Evolutionary conservation across 2,113 vertebrate species (phyloP).

Genomic region (Campylomormyrus tamandua): DNA sequence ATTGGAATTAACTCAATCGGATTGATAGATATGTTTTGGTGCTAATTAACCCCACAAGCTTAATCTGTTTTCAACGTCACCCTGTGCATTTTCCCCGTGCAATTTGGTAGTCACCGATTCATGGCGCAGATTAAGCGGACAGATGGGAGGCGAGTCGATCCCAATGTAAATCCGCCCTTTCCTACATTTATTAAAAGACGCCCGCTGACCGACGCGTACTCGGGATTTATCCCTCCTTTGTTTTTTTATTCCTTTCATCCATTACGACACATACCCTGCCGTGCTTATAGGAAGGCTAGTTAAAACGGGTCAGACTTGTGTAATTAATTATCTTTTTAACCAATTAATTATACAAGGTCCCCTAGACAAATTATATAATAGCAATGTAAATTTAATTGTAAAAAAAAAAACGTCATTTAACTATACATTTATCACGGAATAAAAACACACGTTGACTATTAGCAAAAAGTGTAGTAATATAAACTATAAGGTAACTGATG

Average conservation of each 20-base stretch:
- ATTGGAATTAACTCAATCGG: neutral
- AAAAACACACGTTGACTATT: neutral
- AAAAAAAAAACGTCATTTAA: neutral
- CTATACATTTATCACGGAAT: neutral
- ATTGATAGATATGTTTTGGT: neutral
- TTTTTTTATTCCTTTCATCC: neutral
- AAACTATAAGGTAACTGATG: neutral
- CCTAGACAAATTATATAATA: neutral
- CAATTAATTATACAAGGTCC: neutral
- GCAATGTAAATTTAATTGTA: neutral
- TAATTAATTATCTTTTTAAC: conserved; percentile 9
- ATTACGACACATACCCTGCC: neutral
- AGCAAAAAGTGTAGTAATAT: neutral
- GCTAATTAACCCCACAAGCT: neutral
- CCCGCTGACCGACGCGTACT: conserved; percentile 1
- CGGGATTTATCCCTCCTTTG: neutral
- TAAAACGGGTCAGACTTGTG: neutral
- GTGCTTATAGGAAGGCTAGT: neutral
- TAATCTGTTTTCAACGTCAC: neutral
- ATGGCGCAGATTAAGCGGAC: conserved; percentile 7
- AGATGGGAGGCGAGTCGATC: conserved; percentile 12
- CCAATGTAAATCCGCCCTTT: conserved; percentile 13
- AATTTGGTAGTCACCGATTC: neutral
- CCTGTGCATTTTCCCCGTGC: neutral
- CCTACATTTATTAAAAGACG: conserved; percentile 1